These are phyloP conservation scores for Megalopta genalis DNA, from an alignment of 1,140 invertebrate genomes.

Conservation along the genomic window DNA sequence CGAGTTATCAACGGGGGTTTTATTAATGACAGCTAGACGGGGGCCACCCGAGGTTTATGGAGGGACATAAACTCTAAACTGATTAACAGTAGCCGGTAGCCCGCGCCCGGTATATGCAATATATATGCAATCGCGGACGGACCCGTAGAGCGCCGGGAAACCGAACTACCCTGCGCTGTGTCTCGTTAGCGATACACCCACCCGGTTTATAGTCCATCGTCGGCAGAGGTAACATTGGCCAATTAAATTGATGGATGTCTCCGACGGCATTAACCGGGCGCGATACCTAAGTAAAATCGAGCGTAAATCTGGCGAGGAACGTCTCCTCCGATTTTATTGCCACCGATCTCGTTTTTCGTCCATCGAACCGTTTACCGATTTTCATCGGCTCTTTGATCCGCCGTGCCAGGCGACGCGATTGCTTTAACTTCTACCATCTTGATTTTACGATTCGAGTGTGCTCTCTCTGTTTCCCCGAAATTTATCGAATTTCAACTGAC, in stretches of 20 bases:
- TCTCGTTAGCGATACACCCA: constrained; percentile 78
- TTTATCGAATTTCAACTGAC: not conserved
- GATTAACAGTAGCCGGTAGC: constrained; percentile 80
- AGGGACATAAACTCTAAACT: constrained; percentile 81
- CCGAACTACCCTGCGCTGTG: constrained; percentile 73
- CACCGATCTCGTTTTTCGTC: too few species aligned
- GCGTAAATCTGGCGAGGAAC: constrained; percentile 33
- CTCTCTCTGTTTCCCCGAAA: not conserved
- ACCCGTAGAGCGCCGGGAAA: constrained; percentile 56
- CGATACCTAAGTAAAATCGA: constrained; percentile 70
- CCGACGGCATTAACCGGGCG: constrained; percentile 74
- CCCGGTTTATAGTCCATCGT: constrained; percentile 80
- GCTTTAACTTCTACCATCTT: not conserved
- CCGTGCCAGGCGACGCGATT: not conserved
- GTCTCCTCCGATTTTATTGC: constrained; percentile 5
- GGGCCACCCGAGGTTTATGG: constrained; percentile 75
- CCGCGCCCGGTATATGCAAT: constrained; percentile 67
- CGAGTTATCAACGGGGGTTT: constrained; percentile 80
- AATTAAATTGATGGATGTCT: constrained; percentile 81
- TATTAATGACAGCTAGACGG: constrained; percentile 80
- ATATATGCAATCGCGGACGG: constrained; percentile 75
- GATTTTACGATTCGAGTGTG: not conserved
- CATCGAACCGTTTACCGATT: not conserved
- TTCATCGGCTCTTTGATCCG: constrained; percentile 11
- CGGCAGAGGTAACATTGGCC: constrained; percentile 80